Evolutionary conservation across 2,888 invertebrate genomes (phyloP), one percentile per base, ranked within the genome.

Genomic region (Diadegma fenestrale): DNA sequence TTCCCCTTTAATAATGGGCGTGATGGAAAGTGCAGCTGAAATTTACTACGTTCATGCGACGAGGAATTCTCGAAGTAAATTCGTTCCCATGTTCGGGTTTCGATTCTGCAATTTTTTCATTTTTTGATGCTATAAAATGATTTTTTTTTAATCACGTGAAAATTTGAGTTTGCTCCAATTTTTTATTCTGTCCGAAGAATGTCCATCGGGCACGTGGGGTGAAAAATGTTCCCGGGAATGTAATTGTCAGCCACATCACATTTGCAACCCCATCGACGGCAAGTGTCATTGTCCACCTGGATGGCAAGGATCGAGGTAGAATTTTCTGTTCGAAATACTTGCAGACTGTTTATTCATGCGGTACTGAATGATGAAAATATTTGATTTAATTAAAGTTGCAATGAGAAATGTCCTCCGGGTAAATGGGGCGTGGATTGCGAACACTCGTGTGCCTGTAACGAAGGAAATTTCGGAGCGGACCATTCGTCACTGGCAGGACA

Each of bases 351-450:
- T 43, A 19, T 43, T 22, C 43, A n/a, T 33, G 14, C 33, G 48
- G 10, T 30, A 19, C 19, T 12, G 26, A 58, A 51, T 12, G 0
- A 41, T 72, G 2, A 7, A 33, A 33, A 37, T 37, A 37, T 37
- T 37, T 26, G 33, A 10, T 73, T 37, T 43, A 19, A 33, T 22
- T 2, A 4, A 45, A 93, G 93, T 58, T 93, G 93, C 87, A 88
- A 89, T 41, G 87, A 88, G 71, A 87, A 95, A 85, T 97, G 97
- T 91, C 95, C 96, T 37, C 93, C 94, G 48, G 95, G 95, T 86
- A 95, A 95, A 88, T 98, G 97, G 96, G 98, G 98, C 0, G 95
- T 96, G 10, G 96, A 96, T 88, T 98, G 98, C 91, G 94, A 95
- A 51, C 94, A 96, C 86, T 92, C 94, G n/a, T 97, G 97, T 91